Evolutionary conservation across 1,140 invertebrate species (phyloP), one percentile per base, ranked within the genome.

Genomic region (Drosophila sp.): DNA sequence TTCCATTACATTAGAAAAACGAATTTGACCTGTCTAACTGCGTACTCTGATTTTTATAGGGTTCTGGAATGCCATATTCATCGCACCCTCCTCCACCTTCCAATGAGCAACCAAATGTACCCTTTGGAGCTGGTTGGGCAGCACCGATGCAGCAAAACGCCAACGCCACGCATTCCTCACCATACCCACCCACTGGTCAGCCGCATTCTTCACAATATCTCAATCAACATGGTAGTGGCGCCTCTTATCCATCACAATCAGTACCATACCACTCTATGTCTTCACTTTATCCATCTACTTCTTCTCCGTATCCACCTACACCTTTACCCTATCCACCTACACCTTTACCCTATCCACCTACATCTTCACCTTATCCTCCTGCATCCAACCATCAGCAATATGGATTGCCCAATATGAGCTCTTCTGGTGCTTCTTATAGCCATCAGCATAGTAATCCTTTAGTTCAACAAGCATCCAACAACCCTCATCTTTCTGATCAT

Each of bases 41-140:
- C 41, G 32, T 54, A 32, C 32, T 58, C 56, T 66, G 44, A 67
- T 38, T 85, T 72, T 92, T 91, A 69, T 92, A 92, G 91, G 90
- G 91, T 79, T 76, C 91, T 64, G 90, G 91, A 78, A 87, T 87
- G 85, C 82, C 87, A 81, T 67, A 86, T 38, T 44, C 79, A 61
- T 65, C 76, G 58, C 69, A 82, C 35, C 76, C 80, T 50, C 32
- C 80, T 41, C 44, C 75, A 60, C 61, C 83, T 55, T 66, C 72
- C 73, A 78, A 67, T 40, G 73, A 81, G 68, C 74, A 75, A 67
- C 67, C 72, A 50, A 78, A 69, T 40, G 74, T 80, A 56, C 84
- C 87, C 66, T 91, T 91, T 73, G 91, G 91, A 70, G 89, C 91
- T 79, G 91, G 91, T 77, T 91, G 87, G 87, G 63, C 72, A 66